Base-by-base conservation (phyloP, 2,888 invertebrate species). In the Polyploca ridens region DNA sequence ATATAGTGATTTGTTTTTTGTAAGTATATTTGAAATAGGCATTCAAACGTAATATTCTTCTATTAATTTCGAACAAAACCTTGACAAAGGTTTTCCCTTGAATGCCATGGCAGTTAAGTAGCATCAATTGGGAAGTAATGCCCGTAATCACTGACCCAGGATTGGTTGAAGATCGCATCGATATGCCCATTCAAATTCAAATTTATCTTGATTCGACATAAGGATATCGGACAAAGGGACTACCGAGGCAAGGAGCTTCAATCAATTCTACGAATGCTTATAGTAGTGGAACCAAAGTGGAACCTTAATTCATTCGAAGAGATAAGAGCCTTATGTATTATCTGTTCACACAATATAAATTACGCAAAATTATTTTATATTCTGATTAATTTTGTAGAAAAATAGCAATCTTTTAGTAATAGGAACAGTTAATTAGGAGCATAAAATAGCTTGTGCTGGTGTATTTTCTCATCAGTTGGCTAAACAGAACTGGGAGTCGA, bases 401-500 rank as follows among this genome's bases (percentile, higher is more conserved):
- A 27, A 27, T 27, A 27, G 27, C 27, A 27, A 27, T 27, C 27
- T 27, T 27, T 27, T 27, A 27, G 27, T 27, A 27, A 27, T 27
- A 27, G 27, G 27, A 4, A 19, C 7, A 49, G 16, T 16, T 59
- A 38, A 60, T 38, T 44, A 61, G 27, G 41, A 65, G 68, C 65
- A 68, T 70, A 64, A 71, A 58, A 67, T 71, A 69, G 65, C 4
- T 41, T 2, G 13, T 13, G 13, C 4, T 41, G 13, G 13, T 13
- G 13, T 70, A 67, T 69, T 60, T 71, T 66, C 68, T 71, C 77
- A 74, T 74, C 70, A 77, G 69, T 58, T 74, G 66, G 68, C 62
- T 57, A 63, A 73, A 77, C 63, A 69, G 66, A 66, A 69, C 54
- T 66, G 81, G 82, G 83, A 79, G 63, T 65, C 58, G 63, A 81